These are phyloP conservation scores for Clytia hemisphaerica DNA, from an alignment of 30 jellyfish, hydroid and myxozoan genomes.

Conservation along the genomic window DNA sequence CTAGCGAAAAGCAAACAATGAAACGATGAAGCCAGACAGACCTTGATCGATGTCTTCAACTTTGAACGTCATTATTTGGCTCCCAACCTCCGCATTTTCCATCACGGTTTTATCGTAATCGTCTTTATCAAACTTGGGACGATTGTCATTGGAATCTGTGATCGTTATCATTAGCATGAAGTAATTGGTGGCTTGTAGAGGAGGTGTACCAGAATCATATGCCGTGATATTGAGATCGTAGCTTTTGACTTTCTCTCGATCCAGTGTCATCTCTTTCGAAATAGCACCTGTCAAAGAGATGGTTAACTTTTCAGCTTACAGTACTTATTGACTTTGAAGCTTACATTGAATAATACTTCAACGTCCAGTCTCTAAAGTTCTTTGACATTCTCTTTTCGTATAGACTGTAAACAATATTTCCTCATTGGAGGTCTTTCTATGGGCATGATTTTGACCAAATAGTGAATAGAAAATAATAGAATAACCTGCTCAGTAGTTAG, in stretches of 20 bases:
- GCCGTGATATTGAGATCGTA: neutral
- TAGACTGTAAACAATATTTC: no score
- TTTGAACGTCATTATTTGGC: neutral
- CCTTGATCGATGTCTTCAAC: conserved; percentile 9
- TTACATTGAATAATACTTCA: no score
- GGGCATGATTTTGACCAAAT: no score
- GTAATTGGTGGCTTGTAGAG: neutral
- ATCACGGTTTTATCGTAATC: neutral
- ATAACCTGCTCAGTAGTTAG: no score
- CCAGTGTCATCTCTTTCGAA: neutral
- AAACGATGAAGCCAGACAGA: no score
- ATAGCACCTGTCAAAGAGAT: conserved; percentile 9
- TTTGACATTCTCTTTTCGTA: no score
- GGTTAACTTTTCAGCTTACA: no score
- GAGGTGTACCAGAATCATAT: conserved; percentile 15
- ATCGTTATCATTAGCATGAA: conserved; percentile 3
- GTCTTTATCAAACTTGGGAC: conserved; percentile 1
- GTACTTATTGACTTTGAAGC: no score
- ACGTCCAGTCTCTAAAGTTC: no score
- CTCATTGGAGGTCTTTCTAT: no score
- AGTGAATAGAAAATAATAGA: no score
- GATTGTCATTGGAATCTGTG: conserved; percentile 6
- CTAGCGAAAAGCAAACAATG: no score
- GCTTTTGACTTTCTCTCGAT: neutral
- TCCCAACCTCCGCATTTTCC: conserved; percentile 2